Evolutionary conservation across 2,888 invertebrate species (phyloP).

Genomic region (Trilocha varians): DNA sequence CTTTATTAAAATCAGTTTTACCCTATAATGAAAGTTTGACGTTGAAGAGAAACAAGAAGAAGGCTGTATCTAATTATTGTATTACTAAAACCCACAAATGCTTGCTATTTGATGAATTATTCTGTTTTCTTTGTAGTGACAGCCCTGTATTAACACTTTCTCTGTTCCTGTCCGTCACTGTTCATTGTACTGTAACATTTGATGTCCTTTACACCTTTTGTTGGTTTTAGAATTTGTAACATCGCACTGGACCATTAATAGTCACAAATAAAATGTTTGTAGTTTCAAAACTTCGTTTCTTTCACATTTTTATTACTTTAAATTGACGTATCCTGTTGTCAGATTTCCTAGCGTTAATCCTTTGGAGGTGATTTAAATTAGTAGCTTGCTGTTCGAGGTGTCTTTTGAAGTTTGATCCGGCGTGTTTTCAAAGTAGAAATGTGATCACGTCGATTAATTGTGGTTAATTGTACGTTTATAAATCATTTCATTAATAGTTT

Average conservation of each 20-base stretch:
- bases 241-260: background rate
- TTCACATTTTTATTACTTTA: constrained; percentile 55
- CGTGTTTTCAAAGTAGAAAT: constrained; percentile 17
- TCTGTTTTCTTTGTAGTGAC: too few relatives aligned
- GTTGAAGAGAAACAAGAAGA: too few relatives aligned
- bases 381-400: constrained; percentile 35
- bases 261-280: constrained; percentile 8
- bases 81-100: too few relatives aligned
- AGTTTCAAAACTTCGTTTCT: constrained; percentile 30
- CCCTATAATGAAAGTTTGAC: too few relatives aligned
- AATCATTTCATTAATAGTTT: too few relatives aligned
- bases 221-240: background rate
- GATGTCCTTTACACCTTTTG: constrained; percentile 11
- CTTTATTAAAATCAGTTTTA: too few relatives aligned
- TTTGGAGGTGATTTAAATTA: constrained; percentile 45
- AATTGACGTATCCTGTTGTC: constrained; percentile 69
- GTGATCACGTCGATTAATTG: constrained; percentile 20
- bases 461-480: too few relatives aligned
- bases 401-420: constrained; percentile 47
- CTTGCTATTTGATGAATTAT: too few relatives aligned
- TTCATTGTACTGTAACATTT: too few relatives aligned
- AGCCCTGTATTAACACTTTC: too few relatives aligned
- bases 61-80: too few relatives aligned
- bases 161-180: too few relatives aligned
- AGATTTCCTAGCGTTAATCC: constrained; percentile 61